Conservation (phyloP, 2,888 invertebrate species). For the Leptogaster cylindrica region DNA sequence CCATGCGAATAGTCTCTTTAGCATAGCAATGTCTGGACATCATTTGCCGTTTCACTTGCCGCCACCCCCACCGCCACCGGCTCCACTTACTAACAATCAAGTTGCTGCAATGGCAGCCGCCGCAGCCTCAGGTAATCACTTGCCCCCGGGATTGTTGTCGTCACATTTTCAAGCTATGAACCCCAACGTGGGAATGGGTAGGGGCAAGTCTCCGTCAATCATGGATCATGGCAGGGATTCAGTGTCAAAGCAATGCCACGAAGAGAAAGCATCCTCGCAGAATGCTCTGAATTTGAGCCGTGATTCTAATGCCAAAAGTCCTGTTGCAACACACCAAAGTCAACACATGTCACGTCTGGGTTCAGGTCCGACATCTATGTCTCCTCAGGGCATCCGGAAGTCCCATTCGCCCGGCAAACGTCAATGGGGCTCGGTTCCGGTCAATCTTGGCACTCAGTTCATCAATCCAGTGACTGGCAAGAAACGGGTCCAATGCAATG, state of each 20-base stretch:
- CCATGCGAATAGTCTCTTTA: slow-evolving; percentile 68
- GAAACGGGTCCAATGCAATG: slow-evolving; percentile 96
- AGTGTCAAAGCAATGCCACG: slow-evolving; percentile 48
- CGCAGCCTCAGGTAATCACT: slow-evolving; percentile 68
- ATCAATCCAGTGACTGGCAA: slow-evolving; percentile 94
- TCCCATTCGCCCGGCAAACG: slow-evolving; percentile 70
- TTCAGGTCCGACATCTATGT: slow-evolving; percentile 39
- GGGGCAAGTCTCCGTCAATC: slow-evolving; percentile 53
- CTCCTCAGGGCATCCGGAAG: slow-evolving; percentile 51
- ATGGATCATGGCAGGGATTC: slow-evolving; percentile 49
- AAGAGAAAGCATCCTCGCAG: slow-evolving; percentile 63
- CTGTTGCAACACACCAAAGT: slow-evolving; percentile 52
- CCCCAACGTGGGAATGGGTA: slow-evolving; percentile 45
- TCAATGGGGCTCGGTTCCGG: slow-evolving; percentile 79
- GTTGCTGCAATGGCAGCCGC: slow-evolving; percentile 68
- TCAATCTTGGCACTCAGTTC: slow-evolving; percentile 86
- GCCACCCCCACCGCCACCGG: slow-evolving; percentile 69
- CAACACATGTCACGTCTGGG: slow-evolving; percentile 47
- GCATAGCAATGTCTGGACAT: slow-evolving; percentile 67
- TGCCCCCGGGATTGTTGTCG: slow-evolving; percentile 69
- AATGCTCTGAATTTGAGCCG: slow-evolving; percentile 72
- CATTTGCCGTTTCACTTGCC: slow-evolving; percentile 71
- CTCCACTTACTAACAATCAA: slow-evolving; percentile 66
- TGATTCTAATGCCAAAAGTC: slow-evolving; percentile 56
- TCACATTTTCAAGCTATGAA: slow-evolving; percentile 60